Evolutionary conservation across 92 coral and sea anemone genomes (phyloP), one percentile per base, ranked within the genome.

Genomic region (Umimayanthus chanpuru): DNA sequence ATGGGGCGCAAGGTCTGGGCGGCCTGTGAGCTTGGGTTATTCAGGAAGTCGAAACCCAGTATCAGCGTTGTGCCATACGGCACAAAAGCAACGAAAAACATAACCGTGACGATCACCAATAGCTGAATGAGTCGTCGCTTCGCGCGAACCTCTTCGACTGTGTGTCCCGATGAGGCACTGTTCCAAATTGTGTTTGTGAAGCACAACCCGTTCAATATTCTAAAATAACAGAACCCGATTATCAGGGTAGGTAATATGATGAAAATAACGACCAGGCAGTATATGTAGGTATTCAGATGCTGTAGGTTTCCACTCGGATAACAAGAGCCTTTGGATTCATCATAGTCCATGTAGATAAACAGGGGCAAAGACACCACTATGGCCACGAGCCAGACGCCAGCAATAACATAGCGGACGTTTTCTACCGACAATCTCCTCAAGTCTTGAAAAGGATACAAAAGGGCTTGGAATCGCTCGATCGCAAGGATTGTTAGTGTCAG

Each of bases 401-500:
- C 89, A 28, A 93, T 90, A 2, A 94, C 92, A 88, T 93, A 93
- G 29, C 90, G 64, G 49, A 95, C 91, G 23, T 90, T 93, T 6
- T 47, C 91, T 64, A 77, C 90, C 49, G 88, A 89, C 18, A 95
- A 67, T 38, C 93, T 77, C 38, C 90, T 82, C 0, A 88, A 85
- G 76, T 20, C 78, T 38, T 76, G 81, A 55, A 95, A 32, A 1
- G 98, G 94, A 9, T 74, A 85, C 21, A 95, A 88, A 0, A 95
- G 93, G 8, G 93, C 98, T 65, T 95, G 94, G 80, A 93, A 93
- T 44, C 98, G 93, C 70, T 95, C 98, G 40, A 87, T 92, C 3
- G 98, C 94, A 65, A 95, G 91, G 25, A 95, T 75, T 1, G 98
- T 93, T n/a, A 95, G 83, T 20, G 98, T 95, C 7, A 95, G 30